Evolutionary conservation across 2,797 vertebrate genomes (phyloP), one percentile per base, ranked within the genome.

Genomic region (Protonibea diacanthus): DNA sequence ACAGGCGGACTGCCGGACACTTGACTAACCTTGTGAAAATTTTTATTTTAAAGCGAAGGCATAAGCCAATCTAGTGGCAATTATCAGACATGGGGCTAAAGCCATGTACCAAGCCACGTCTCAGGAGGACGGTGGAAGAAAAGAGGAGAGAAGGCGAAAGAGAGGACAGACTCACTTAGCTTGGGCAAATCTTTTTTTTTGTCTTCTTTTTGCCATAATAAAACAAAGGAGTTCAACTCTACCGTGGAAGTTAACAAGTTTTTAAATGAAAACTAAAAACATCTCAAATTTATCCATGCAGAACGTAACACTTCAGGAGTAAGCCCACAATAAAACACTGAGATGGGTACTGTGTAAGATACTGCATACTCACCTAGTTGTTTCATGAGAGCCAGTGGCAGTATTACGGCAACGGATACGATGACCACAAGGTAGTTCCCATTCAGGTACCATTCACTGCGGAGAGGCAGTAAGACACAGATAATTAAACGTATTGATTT

Each of bases 391-490:
- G 98, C 97, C 94, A 99, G 91, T 0, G 98, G 98, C 76, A 99
- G 94, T 79, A 99, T 98, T 44, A 99, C 11, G n/a, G 79, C 91
- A 71, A 96, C 0, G 0, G 97, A 97, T 13, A 99, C 97, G 45
- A 98, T 95, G 87, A 99, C 94, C 80, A 99, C 97, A 80, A 99
- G 94, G 90, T 99, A 99, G 94, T 99, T 99, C 38, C 98, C 98
- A 0, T 99, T 97, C 93, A 97, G 49, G 91, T 96, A 99, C 98
- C 98, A 99, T 91, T 96, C 97, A 71, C 98, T 99, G 90, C 58
- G 58, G 80, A 66, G 65, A 85, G 69, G 42, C 58, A 87, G 61
- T 83, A 65, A 67, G 52, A 88, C 53, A 84, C 21, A 78, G 21
- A 66, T 2, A 68, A 86, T 80, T 72, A 63, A 78, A 56, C 4